Percentiles rank a stretch among this genome's conserved stretches.
Evolutionary conservation across 2,888 invertebrate species (phyloP).

Genomic region (Melieria omissa): DNA sequence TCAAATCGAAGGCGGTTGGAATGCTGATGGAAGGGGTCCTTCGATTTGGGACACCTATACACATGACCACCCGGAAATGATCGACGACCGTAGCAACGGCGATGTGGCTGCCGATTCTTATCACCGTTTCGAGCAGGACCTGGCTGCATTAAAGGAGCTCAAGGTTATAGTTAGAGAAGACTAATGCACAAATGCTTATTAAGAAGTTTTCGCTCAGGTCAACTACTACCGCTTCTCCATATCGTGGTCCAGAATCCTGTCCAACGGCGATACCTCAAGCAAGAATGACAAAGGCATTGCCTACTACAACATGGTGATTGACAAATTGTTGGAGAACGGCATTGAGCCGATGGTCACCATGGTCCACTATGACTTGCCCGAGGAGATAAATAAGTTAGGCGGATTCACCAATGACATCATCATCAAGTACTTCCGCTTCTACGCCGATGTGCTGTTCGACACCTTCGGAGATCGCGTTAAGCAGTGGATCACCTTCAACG

Average conservation of each 20-base stretch:
- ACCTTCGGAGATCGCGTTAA: slow-evolving; percentile 68
- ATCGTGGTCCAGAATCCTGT: slow-evolving; percentile 75
- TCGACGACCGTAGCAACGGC: slow-evolving; percentile 68
- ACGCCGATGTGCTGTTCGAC: slow-evolving; percentile 67
- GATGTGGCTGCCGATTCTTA: slow-evolving; percentile 74
- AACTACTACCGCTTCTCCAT: slow-evolving; percentile 72
- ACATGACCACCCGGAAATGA: slow-evolving; percentile 59
- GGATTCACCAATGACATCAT: slow-evolving; percentile 68
- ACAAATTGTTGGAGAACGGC: slow-evolving; percentile 71
- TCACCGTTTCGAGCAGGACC: slow-evolving; percentile 71
- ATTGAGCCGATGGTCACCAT: slow-evolving; percentile 73
- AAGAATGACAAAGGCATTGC: slow-evolving; percentile 72
- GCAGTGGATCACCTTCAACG: slow-evolving; percentile 48
- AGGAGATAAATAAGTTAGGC: slow-evolving; percentile 69
- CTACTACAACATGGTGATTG: slow-evolving; percentile 75
- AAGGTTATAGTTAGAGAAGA: slow-evolving; percentile 61
- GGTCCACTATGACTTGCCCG: slow-evolving; percentile 71
- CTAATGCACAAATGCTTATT: neutral
- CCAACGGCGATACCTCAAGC: slow-evolving; percentile 69
- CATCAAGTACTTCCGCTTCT: slow-evolving; percentile 68
- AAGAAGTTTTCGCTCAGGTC: slow-evolving; percentile 43
- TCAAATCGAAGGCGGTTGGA: slow-evolving; percentile 58
- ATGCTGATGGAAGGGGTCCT: slow-evolving; percentile 67
- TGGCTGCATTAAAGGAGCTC: slow-evolving; percentile 69
- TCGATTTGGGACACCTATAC: slow-evolving; percentile 69